These are phyloP conservation scores for Phocoena phocoena DNA, from an alignment of 2,113 vertebrate genomes.

Conservation along the genomic window DNA sequence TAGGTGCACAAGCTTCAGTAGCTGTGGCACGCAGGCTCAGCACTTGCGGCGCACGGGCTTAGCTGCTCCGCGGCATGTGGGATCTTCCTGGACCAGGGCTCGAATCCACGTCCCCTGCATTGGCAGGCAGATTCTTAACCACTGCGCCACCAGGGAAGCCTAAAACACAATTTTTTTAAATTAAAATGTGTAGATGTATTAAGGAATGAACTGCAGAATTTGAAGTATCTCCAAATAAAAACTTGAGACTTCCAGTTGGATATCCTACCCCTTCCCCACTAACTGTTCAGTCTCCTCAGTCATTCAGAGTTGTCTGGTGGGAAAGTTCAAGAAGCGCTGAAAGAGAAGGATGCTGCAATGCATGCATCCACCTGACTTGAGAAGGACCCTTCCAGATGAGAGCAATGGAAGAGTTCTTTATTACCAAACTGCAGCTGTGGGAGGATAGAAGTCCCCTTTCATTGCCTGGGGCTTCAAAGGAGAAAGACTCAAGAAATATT, in stretches of 20 bases:
- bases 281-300: not conserved
- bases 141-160: no score
- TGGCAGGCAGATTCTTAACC: no score
- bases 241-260: not conserved
- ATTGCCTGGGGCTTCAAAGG: not conserved
- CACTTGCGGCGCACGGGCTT: no score
- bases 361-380: not conserved
- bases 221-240: constrained; percentile 34
- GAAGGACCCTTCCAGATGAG: not conserved
- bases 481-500: constrained; percentile 42
- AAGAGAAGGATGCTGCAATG: not conserved
- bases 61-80: no score
- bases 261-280: not conserved
- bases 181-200: not conserved
- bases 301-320: not conserved
- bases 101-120: no score
- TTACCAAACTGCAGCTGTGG: not conserved
- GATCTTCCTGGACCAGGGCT: no score
- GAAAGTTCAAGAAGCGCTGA: constrained; percentile 6
- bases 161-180: not conserved
- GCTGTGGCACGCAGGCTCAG: no score
- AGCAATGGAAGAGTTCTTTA: constrained; percentile 17
- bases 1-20: no score
- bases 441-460: constrained; percentile 24
- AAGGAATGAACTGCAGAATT: not conserved